Evolutionary conservation across 2,888 invertebrate species (phyloP).

Genomic region (Aquatica leii): DNA sequence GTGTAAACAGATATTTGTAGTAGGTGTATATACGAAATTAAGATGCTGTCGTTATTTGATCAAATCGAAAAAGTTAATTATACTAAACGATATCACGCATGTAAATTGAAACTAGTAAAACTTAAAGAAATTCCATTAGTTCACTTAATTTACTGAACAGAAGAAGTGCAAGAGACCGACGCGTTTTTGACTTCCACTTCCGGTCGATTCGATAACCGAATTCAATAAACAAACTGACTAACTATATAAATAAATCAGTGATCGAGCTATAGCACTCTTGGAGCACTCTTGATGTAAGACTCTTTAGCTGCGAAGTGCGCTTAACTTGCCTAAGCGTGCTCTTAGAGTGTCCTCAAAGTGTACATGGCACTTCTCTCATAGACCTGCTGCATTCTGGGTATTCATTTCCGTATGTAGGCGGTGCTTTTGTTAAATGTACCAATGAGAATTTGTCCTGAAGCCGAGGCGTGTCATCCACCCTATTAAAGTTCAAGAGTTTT

Average conservation of each 20-base stretch:
- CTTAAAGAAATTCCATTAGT: conserved; percentile 32
- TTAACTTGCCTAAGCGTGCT: conserved; percentile 64
- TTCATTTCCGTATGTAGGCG: conserved; percentile 54
- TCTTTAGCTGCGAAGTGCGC: conserved; percentile 63
- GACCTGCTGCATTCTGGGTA: conserved; percentile 59
- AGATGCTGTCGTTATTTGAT: too few species aligned
- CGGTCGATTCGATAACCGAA: conserved; percentile 60
- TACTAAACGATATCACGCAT: conserved; percentile 9
- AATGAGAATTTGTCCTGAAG: conserved; percentile 30
- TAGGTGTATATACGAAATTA: too few species aligned
- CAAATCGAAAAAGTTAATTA: conserved; percentile 4
- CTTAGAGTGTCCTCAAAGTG: conserved; percentile 63
- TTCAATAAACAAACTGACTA: conserved; percentile 64
- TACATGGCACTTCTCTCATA: conserved; percentile 61
- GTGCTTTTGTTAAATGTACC: conserved; percentile 34
- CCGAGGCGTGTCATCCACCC: conserved; percentile 15
- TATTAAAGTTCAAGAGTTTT: conserved; percentile 15
- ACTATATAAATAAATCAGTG: conserved; percentile 64
- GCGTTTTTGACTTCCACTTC: conserved; percentile 53
- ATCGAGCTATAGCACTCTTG: conserved; percentile 62
- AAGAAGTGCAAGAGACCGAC: conserved; percentile 54
- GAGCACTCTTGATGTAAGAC: conserved; percentile 63
- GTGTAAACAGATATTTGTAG: neutral
- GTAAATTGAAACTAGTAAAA: conserved; percentile 23
- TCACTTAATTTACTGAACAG: conserved; percentile 38